A percentile compares a stretch with the other conserved stretches of the same genome.
Evolutionary conservation across 1,140 invertebrate genomes (phyloP).

Genomic region (Hyles euphorbiae): DNA sequence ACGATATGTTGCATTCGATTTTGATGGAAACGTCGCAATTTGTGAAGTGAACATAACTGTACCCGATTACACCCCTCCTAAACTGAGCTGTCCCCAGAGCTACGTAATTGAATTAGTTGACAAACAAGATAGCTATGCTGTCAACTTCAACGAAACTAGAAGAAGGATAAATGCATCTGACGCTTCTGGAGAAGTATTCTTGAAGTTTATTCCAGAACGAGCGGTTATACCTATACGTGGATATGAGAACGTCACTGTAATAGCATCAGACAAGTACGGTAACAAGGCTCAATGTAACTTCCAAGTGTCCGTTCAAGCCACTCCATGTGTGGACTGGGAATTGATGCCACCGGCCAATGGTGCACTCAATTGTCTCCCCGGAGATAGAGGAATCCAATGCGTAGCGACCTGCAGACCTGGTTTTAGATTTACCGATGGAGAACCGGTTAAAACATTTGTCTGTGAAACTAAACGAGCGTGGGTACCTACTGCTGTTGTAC

Average conservation of each 20-base stretch:
- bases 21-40: conserved; percentile 97
- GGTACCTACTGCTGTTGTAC: conserved; percentile 90
- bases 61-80: conserved; percentile 95
- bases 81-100: conserved; percentile 94
- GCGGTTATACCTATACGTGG: conserved; percentile 92
- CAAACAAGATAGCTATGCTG: conserved; percentile 90
- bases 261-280: conserved; percentile 91
- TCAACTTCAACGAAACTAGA: conserved; percentile 95
- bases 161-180: conserved; percentile 91
- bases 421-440: conserved; percentile 93
- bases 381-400: conserved; percentile 89
- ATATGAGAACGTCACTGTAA: conserved; percentile 96
- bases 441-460: conserved; percentile 89
- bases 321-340: conserved; percentile 96
- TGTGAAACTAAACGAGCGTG: conserved; percentile 88
- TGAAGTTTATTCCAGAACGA: conserved; percentile 89
- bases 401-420: conserved; percentile 94
- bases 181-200: conserved; percentile 90
- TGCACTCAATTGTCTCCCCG: conserved; percentile 89
- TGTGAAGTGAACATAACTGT: conserved; percentile 97
- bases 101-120: conserved; percentile 95
- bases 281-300: conserved; percentile 95
- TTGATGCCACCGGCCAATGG: conserved; percentile 91
- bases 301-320: conserved; percentile 95
- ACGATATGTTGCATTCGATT: conserved; percentile 96